Base-by-base conservation (phyloP, 2,797 vertebrate genomes). In the Tadarida brasiliensis region DNA sequence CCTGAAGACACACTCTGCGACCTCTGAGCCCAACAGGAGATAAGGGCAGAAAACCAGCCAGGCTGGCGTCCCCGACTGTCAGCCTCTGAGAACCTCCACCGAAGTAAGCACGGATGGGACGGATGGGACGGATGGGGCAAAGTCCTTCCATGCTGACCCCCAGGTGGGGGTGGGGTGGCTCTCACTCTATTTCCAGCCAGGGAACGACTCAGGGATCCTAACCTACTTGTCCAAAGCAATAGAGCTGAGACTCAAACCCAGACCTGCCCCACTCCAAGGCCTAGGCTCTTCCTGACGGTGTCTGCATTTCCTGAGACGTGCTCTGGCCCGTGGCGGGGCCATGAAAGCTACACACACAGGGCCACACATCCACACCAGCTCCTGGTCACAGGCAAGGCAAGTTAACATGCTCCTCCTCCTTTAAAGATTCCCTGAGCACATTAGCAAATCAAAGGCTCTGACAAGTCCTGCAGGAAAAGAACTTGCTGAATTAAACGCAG, bases 161-260 rank as follows among this genome's bases (percentile, higher is more conserved):
- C 3, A 1, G 28, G 2, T 39, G 0, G 0, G 33, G 26, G 3
- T 8, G 4, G 26, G 17, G 59, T 4, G 4, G 20, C 74, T 26
- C 49, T 51, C 67, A 11, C 57, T 67, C n/a, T 12, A 2, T 15
- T n/a, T 61, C 67, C 57, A 30, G 63, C 76, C 90, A 7, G 15
- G 9, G 39, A 11, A 35, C 3, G 17, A 35, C 44, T 61, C 81
- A 15, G 30, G 5, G 2, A 17, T 17, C 65, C 51, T 80, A 28
- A 78, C 22, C 54, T 14, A 7, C 33, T 63, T 15, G 26, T 51
- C 67, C 77, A 30, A 33, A 88, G 22, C 28, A 11, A 6, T 3
- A 3, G 3, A 33, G 12, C 51, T 22, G 14, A 47, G 54, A 89
- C 74, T 83, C 3, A 0, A 77, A 76, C 47, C 30, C 30, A 33